phyloP scores from a whole-genome alignment of 92 coral and sea anemone species.

The Porites divaricata region DNA sequence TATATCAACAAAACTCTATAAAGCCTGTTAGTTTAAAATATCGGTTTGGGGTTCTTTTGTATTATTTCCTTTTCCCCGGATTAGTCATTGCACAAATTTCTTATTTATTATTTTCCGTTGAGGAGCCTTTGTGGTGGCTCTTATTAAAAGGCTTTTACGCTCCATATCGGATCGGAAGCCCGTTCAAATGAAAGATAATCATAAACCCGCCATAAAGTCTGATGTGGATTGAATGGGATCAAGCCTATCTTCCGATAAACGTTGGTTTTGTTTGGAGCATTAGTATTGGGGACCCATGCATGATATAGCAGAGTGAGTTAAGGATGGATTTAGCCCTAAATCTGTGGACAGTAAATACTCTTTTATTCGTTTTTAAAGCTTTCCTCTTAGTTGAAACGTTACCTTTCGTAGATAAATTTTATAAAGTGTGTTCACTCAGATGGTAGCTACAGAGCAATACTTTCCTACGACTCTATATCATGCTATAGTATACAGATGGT shows the following conservation, averaged over 20 bases:
- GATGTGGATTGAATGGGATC: slow-evolving; percentile 12
- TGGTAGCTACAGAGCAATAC: too few relatives aligned
- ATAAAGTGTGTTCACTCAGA: too few relatives aligned
- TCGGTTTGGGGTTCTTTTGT: not conserved
- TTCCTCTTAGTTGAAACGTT: too few relatives aligned
- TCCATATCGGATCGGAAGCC: slow-evolving; percentile 32
- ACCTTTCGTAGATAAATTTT: too few relatives aligned
- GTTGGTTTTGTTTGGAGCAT: slow-evolving; percentile 14
- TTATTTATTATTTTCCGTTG: slow-evolving; percentile 4
- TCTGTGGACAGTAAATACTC: not conserved
- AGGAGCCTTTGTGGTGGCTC: not conserved
- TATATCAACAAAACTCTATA: not conserved
- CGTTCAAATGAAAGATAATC: slow-evolving; percentile 30
- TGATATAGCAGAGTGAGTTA: not conserved
- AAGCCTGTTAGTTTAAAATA: not conserved
- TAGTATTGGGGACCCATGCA: slow-evolving; percentile 22
- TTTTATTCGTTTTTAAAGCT: too few relatives aligned
- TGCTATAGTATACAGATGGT: too few relatives aligned
- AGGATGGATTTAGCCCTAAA: not conserved
- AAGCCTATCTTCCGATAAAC: slow-evolving; percentile 26
- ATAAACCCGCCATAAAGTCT: slow-evolving; percentile 24
- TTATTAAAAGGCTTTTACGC: slow-evolving; percentile 8
- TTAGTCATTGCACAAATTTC: slow-evolving; percentile 18
- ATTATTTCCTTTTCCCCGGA: slow-evolving; percentile 6
- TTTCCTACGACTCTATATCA: too few relatives aligned